Conservation (phyloP, 2,113 vertebrate species). For the Pollachius pollachius region DNA sequence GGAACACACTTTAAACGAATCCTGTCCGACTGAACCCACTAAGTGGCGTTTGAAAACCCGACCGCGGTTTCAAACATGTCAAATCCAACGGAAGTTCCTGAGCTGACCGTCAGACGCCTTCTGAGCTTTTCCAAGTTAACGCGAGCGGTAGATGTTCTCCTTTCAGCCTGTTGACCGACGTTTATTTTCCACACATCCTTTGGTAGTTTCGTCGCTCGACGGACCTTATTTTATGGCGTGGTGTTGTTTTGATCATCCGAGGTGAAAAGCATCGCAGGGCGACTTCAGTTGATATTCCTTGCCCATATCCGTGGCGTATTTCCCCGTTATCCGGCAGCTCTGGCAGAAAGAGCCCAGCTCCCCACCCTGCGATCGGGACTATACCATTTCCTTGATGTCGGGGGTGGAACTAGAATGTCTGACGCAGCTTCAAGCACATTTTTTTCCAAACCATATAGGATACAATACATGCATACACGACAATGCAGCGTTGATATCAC, state of each 20-base stretch:
- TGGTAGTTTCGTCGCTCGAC: slow-evolving; percentile 26
- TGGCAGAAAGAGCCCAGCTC: slow-evolving; percentile 56
- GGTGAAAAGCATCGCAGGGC: slow-evolving; percentile 57
- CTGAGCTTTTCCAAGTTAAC: slow-evolving; percentile 21
- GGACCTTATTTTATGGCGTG: not conserved
- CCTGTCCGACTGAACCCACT: not conserved
- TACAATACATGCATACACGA: not conserved
- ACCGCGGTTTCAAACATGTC: slow-evolving; percentile 21
- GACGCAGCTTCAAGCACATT: slow-evolving; percentile 37
- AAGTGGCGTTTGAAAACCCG: not conserved
- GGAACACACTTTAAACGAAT: not conserved
- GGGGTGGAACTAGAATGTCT: slow-evolving; percentile 25
- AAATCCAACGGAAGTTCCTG: slow-evolving; percentile 48
- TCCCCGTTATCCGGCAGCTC: slow-evolving; percentile 65
- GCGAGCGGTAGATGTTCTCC: no score
- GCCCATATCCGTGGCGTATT: slow-evolving; percentile 56
- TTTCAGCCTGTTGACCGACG: not conserved
- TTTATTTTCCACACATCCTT: not conserved
- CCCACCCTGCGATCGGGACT: slow-evolving; percentile 69
- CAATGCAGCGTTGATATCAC: not conserved
- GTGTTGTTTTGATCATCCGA: slow-evolving; percentile 34
- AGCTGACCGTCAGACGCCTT: slow-evolving; percentile 40
- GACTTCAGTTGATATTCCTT: slow-evolving; percentile 54
- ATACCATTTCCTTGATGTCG: slow-evolving; percentile 51
- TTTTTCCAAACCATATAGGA: slow-evolving; percentile 19